Base-by-base conservation (phyloP, 2,113 vertebrate species). In the Oncorhynchus gorbuscha region DNA sequence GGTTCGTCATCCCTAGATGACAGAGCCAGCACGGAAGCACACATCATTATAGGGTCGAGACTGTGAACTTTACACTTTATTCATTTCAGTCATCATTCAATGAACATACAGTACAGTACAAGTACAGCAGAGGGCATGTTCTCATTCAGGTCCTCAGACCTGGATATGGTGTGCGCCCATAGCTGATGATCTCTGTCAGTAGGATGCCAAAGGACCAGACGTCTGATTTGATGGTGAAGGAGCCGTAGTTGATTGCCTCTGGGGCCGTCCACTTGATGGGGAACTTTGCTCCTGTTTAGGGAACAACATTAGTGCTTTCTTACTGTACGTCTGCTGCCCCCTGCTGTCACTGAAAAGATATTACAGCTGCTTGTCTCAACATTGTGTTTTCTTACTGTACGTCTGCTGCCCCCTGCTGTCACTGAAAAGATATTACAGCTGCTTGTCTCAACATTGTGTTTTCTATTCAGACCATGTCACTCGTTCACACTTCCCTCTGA, bases 161-260 rank as follows among this genome's bases (percentile, higher is more conserved):
- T 86, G 66, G 66, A 28, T 99, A 99, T 0, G 98, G 98, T 39
- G 95, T 95, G 69, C 97, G 94, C 73, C 98, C 97, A 0, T 97
- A 99, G 83, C 95, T 99, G 71, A 97, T 88, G 3, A 98, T 98
- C 91, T 99, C 98, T 0, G 92, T 98, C 80, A 98, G 88, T 65
- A 99, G 89, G 81, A 99, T 90, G 2, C 98, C 98, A n/a, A 99
- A 98, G 72, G 97, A 99, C 98, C 98, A 99, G 80, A 98, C 94
- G 0, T 99, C 98, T 3, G 98, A 99, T 82, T 99, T 99, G 84
- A 99, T 99, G 59, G 96, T 98, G 89, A 99, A 99, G 62, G 95
- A 98, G 28, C 97, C 97, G 0, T 95, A 99, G 90, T 97, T 97
- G 83, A 99, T 96, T 81, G 98, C 97, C 83, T 99, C 97, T 0